Percentiles rank a stretch among this genome's conserved stretches.
phyloP scores from a whole-genome alignment of 2,113 vertebrate species.

The Alectura lathami region DNA sequence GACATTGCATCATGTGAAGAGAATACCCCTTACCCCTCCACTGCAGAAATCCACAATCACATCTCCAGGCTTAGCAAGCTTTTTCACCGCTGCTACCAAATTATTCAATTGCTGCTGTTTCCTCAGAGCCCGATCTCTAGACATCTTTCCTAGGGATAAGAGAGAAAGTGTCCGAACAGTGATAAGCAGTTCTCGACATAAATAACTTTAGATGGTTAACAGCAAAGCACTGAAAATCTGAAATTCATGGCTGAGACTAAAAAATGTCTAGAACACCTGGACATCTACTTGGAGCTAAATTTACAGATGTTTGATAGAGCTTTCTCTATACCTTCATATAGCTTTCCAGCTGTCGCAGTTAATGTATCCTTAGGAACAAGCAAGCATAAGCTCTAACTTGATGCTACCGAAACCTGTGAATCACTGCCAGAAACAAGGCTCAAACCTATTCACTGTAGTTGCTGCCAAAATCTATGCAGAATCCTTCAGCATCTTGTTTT shows the following conservation, averaged over 20 bases:
- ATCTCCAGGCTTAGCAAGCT: slow-evolving; percentile 83
- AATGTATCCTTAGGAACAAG: background rate
- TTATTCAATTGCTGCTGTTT: slow-evolving; percentile 97
- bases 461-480: background rate
- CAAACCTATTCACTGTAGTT: background rate
- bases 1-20: background rate
- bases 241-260: background rate
- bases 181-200: background rate
- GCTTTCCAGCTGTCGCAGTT: background rate
- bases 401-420: background rate
- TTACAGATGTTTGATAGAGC: background rate
- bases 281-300: background rate
- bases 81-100: slow-evolving; percentile 85
- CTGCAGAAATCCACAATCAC: slow-evolving; percentile 97
- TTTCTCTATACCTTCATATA: background rate
- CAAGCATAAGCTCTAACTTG: background rate
- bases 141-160: slow-evolving; percentile 88
- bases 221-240: background rate
- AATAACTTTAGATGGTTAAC: background rate
- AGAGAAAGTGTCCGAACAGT: slow-evolving; percentile 1
- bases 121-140: slow-evolving; percentile 85
- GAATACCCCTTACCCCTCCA: slow-evolving; percentile 85
- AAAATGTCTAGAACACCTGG: background rate
- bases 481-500: background rate
- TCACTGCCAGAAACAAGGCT: background rate